Percentiles rank a stretch among this genome's conserved stretches.
Evolutionary conservation across 2,888 invertebrate genomes (phyloP).

Genomic region (Nemapogon koenigi): DNA sequence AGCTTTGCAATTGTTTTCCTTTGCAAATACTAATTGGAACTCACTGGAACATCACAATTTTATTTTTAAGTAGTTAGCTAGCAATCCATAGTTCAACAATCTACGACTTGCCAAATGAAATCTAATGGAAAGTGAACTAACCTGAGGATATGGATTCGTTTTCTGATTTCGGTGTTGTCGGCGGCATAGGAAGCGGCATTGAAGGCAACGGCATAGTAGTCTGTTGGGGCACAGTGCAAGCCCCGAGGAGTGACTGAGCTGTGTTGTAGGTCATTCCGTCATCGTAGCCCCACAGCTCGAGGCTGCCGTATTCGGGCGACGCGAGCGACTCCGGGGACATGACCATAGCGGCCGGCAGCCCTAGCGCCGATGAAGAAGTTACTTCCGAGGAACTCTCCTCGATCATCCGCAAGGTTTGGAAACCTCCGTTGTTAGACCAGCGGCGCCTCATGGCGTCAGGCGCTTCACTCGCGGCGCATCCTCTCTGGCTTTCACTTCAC

Average conservation of each 20-base stretch:
- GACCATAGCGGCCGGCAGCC: constrained; percentile 74
- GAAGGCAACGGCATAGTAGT: constrained; percentile 61
- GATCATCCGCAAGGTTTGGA: constrained; percentile 69
- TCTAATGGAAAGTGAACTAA: constrained; percentile 26
- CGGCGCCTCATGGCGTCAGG: constrained; percentile 74
- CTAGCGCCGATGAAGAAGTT: constrained; percentile 77
- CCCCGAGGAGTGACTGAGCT: constrained; percentile 47
- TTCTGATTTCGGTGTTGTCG: constrained; percentile 59
- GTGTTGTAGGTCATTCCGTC: constrained; percentile 55
- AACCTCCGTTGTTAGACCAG: constrained; percentile 78
- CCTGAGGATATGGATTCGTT: constrained; percentile 63
- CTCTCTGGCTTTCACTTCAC: constrained; percentile 60
- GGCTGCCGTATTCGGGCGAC: constrained; percentile 78
- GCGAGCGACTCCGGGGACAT: constrained; percentile 79
- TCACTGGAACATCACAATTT: too few relatives aligned
- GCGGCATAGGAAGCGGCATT: constrained; percentile 56
- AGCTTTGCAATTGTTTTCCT: too few relatives aligned
- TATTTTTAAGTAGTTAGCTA: too few relatives aligned
- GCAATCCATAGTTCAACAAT: too few relatives aligned
- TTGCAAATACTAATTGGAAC: too few relatives aligned
- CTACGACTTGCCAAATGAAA: too few relatives aligned
- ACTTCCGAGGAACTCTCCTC: constrained; percentile 79
- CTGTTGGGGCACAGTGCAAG: constrained; percentile 55
- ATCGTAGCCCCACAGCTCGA: constrained; percentile 83
- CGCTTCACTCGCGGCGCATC: constrained; percentile 57